Conservation (phyloP, 2,113 vertebrate species). For the Passer montanus region DNA sequence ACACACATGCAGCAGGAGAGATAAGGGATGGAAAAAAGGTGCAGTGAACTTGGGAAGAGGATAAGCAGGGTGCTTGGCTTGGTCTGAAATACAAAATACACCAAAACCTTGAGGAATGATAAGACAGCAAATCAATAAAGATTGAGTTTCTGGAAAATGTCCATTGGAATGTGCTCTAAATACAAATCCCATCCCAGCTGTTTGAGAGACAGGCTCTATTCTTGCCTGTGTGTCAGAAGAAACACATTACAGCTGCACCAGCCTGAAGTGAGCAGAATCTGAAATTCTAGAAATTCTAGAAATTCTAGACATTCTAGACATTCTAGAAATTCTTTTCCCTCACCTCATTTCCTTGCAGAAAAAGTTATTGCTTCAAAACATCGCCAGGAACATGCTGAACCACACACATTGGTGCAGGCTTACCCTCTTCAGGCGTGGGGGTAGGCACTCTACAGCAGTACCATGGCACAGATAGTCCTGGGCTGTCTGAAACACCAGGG, state of each 20-base stretch:
- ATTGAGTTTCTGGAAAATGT: background rate
- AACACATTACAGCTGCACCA: background rate
- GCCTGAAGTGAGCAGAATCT: background rate
- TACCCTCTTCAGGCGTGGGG: background rate
- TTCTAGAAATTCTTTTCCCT: background rate
- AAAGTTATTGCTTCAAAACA: background rate
- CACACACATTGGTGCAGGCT: background rate
- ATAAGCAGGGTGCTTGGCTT: accelerated
- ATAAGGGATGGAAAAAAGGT: background rate
- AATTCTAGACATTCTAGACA: background rate
- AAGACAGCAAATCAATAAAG: background rate
- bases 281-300: background rate
- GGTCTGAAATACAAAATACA: background rate
- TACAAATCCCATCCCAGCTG: background rate
- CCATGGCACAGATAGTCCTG: accelerated
- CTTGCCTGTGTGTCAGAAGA: background rate
- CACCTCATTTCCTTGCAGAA: background rate
- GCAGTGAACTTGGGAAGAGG: background rate
- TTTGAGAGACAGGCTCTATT: background rate
- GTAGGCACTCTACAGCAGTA: background rate
- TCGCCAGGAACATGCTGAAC: background rate
- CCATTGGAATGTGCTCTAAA: background rate
- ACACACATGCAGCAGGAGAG: background rate
- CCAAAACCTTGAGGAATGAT: background rate
- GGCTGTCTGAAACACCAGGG: background rate